Conservation (phyloP, 2,888 invertebrate genomes). For the Parelbella ahira region DNA sequence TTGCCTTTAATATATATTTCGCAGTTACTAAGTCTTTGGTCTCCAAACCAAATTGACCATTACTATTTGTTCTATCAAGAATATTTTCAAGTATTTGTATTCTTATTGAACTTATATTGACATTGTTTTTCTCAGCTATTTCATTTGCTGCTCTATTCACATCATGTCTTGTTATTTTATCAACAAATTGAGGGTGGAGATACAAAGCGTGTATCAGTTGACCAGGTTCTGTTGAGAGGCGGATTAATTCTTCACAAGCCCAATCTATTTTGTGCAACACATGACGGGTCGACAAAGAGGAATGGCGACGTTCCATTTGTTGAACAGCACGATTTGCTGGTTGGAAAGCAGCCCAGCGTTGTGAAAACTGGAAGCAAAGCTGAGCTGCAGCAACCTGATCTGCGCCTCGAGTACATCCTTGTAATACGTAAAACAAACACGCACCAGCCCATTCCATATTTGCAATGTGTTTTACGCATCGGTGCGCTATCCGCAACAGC, state of each 20-base stretch:
- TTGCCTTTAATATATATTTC: constrained; percentile 73
- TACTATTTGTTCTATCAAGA: constrained; percentile 50
- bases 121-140: constrained; percentile 73
- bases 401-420: constrained; percentile 73
- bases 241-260: constrained; percentile 69
- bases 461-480: constrained; percentile 69
- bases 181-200: constrained; percentile 63
- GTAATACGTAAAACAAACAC: constrained; percentile 72
- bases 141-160: constrained; percentile 71
- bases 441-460: constrained; percentile 80
- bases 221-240: constrained; percentile 64
- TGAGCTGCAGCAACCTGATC: constrained; percentile 77
- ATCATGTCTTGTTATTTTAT: constrained; percentile 64
- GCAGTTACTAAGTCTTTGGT: constrained; percentile 64
- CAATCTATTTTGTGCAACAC: constrained; percentile 71
- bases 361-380: constrained; percentile 74
- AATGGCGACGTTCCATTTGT: constrained; percentile 72
- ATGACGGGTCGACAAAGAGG: constrained; percentile 69
- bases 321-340: constrained; percentile 70
- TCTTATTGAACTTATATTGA: constrained; percentile 69
- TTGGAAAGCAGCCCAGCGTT: constrained; percentile 70
- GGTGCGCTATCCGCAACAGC: constrained; percentile 67
- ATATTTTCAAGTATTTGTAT: constrained; percentile 73
- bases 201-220: constrained; percentile 71
- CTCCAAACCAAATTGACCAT: constrained; percentile 43